A percentile compares a stretch with the other conserved stretches of the same genome.
Evolutionary conservation across 2,113 vertebrate genomes (phyloP).

Genomic region (Ursus arctos): DNA sequence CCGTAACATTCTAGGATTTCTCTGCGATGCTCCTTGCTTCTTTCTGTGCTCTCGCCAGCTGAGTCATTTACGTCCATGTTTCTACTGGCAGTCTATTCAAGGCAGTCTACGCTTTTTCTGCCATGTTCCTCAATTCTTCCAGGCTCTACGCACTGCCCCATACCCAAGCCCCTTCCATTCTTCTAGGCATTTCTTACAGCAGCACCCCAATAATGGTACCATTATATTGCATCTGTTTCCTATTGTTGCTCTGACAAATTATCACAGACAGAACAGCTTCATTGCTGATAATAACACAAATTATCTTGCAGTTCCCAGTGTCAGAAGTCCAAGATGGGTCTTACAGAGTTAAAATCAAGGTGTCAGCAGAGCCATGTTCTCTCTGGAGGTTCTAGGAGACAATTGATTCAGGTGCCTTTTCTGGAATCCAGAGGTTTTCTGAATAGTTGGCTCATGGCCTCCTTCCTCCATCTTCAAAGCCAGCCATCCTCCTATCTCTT

Average conservation of each 20-base stretch:
- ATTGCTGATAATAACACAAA: neutral
- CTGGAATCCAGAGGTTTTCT: neutral
- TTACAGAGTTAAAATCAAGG: neutral
- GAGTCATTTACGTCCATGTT: neutral
- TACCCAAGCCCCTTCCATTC: neutral
- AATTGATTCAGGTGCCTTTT: too few relatives aligned
- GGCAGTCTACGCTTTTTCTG: neutral
- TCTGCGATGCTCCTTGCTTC: neutral
- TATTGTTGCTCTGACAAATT: neutral
- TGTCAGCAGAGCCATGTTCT: neutral
- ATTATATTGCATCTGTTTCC: neutral
- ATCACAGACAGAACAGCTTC: neutral
- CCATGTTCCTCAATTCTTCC: neutral
- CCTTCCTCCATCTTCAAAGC: neutral
- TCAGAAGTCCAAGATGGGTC: neutral
- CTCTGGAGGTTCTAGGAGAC: neutral
- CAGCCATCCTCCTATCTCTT: neutral
- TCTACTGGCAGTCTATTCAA: neutral
- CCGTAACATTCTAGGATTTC: neutral
- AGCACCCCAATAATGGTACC: neutral
- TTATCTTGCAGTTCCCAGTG: neutral
- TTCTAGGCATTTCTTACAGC: neutral
- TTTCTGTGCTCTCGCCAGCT: neutral
- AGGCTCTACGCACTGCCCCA: neutral
- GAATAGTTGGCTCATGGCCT: neutral